These are phyloP conservation scores for Anguilla japonica DNA, from an alignment of 2,113 vertebrate species.

Conservation along the genomic window DNA sequence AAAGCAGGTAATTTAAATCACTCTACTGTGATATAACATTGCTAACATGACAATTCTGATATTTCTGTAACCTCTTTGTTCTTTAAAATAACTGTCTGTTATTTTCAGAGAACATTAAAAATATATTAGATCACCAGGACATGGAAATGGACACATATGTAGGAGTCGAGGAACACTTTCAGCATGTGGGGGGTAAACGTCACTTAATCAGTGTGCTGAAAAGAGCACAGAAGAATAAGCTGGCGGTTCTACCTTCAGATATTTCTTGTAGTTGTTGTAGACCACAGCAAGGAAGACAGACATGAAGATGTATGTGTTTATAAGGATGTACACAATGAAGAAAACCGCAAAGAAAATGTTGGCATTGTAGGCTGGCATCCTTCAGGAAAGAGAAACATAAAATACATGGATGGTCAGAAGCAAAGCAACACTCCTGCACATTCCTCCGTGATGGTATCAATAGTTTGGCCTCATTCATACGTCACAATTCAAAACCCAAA, in stretches of 20 bases:
- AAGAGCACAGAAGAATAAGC: too few relatives aligned
- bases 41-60: too few relatives aligned
- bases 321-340: conserved; percentile 85
- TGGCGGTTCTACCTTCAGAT: conserved; percentile 79
- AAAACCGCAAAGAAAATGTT: conserved; percentile 80
- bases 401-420: neutral
- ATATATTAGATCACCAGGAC: too few relatives aligned
- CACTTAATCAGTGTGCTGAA: neutral
- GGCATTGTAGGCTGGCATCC: conserved; percentile 92
- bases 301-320: conserved; percentile 97
- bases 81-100: too few relatives aligned
- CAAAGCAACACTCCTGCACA: neutral
- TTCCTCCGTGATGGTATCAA: too few relatives aligned
- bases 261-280: conserved; percentile 94
- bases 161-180: too few relatives aligned
- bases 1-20: too few relatives aligned
- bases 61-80: too few relatives aligned
- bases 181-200: neutral
- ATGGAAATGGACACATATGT: too few relatives aligned
- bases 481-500: too few relatives aligned
- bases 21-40: too few relatives aligned
- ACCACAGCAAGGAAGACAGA: conserved; percentile 93
- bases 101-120: too few relatives aligned
- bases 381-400: conserved; percentile 46
- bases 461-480: neutral